Conservation (phyloP, 2,888 invertebrate species). For the Dryadula phaetusa region DNA sequence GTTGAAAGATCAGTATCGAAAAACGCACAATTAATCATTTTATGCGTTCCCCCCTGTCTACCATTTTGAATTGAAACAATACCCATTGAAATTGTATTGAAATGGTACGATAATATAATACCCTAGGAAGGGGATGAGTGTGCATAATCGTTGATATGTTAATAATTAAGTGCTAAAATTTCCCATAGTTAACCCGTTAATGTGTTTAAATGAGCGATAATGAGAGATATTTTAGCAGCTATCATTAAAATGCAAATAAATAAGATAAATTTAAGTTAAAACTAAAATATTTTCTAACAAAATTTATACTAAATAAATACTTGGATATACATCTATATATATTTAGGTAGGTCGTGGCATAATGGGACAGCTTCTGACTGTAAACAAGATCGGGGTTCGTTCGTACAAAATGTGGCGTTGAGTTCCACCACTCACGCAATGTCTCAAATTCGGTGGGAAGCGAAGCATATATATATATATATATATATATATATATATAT, state of each 20-base stretch:
- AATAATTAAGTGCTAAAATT: constrained; percentile 41
- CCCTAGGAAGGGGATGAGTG: constrained; percentile 44
- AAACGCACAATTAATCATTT: constrained; percentile 59
- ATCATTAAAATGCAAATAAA: neutral
- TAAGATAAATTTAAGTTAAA: too few species aligned
- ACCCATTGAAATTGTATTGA: constrained; percentile 48
- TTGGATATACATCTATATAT: too few species aligned
- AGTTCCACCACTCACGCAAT: too few species aligned
- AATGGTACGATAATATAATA: constrained; percentile 42
- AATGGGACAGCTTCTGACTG: too few species aligned
- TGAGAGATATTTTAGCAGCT: neutral
- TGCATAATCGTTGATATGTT: constrained; percentile 47
- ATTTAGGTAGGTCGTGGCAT: too few species aligned
- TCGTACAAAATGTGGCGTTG: too few species aligned
- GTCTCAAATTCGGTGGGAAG: too few species aligned
- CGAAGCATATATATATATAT: too few species aligned
- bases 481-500: too few species aligned
- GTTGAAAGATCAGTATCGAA: constrained; percentile 43
- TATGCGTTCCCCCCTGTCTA: constrained; percentile 50
- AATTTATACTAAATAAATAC: too few species aligned
- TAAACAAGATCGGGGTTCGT: too few species aligned
- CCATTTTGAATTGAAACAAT: constrained; percentile 51
- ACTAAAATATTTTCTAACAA: too few species aligned
- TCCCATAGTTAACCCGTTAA: constrained; percentile 43
- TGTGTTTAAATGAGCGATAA: constrained; percentile 6